These are phyloP conservation scores for Nemopilema nomurai DNA, from an alignment of 30 jellyfish, hydroid and myxozoan genomes.

Conservation along the genomic window DNA sequence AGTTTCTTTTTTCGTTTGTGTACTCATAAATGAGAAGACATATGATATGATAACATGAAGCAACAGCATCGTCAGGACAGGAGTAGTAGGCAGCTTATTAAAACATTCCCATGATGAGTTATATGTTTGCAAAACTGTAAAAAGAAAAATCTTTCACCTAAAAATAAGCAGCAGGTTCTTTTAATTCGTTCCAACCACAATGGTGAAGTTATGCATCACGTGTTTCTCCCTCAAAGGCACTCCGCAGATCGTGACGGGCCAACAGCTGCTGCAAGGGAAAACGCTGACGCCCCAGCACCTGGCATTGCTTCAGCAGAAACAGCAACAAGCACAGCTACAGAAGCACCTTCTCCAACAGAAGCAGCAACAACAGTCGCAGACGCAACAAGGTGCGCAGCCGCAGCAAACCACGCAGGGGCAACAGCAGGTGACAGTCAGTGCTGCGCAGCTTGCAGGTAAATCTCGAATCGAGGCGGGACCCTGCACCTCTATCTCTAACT, in stretches of 20 bases:
- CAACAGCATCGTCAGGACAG: too few species aligned
- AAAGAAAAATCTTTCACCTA: too few species aligned
- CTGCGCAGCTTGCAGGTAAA: slow-evolving; percentile 67
- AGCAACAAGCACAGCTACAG: slow-evolving; percentile 90
- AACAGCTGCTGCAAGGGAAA: slow-evolving; percentile 88
- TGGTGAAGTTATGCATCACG: too few species aligned
- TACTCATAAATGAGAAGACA: too few species aligned
- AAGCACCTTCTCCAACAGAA: slow-evolving; percentile 77
- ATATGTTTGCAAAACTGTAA: too few species aligned
- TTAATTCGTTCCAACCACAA: too few species aligned
- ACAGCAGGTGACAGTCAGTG: slow-evolving; percentile 64
- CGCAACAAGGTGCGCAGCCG: slow-evolving; percentile 70
- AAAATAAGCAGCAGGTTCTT: too few species aligned
- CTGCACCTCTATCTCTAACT: too few species aligned
- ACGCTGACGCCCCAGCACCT: slow-evolving; percentile 93
- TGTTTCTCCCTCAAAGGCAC: slow-evolving; percentile 42
- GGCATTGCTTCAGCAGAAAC: slow-evolving; percentile 87
- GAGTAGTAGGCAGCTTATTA: too few species aligned
- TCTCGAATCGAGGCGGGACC: not conserved
- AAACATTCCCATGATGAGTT: too few species aligned
- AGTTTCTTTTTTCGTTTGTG: too few species aligned
- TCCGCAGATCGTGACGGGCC: slow-evolving; percentile 82
- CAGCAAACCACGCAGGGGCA: slow-evolving; percentile 52
- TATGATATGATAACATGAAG: too few species aligned
- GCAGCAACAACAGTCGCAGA: slow-evolving; percentile 62